phyloP scores from a whole-genome alignment of 2,797 vertebrate species.

The Anniella stebbinsi region DNA sequence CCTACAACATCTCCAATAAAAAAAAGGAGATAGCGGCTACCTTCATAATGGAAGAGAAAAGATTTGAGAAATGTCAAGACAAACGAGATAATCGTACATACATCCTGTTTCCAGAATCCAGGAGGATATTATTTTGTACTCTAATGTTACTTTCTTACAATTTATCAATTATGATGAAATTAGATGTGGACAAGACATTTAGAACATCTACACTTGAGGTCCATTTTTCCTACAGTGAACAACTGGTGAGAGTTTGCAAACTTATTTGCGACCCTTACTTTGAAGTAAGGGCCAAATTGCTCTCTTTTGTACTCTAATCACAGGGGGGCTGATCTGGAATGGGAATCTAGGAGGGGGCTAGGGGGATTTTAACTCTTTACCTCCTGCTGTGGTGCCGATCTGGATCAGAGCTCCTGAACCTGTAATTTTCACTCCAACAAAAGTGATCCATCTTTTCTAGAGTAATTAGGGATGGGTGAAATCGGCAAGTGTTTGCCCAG shows the following conservation, averaged over 20 bases:
- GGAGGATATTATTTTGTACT: neutral
- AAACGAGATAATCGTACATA: conserved; percentile 37
- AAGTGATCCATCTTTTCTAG: no score
- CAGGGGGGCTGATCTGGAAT: neutral
- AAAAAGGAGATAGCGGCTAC: conserved; percentile 12
- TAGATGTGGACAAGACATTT: conserved; percentile 1
- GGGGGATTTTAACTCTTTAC: no score
- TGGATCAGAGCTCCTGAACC: no score
- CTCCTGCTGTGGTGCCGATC: no score
- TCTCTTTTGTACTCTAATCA: no score
- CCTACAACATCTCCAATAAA: conserved; percentile 13
- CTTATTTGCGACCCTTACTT: neutral
- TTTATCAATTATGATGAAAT: conserved; percentile 28
- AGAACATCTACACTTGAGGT: neutral
- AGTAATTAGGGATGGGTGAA: no score
- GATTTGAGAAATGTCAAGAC: conserved; percentile 1
- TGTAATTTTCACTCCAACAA: no score
- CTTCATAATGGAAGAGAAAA: conserved; percentile 22
- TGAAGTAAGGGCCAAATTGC: no score
- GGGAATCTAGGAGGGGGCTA: neutral
- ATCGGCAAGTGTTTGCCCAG: no score
- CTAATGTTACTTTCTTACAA: conserved; percentile 31
- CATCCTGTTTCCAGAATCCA: neutral
- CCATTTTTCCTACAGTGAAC: conserved; percentile 13
- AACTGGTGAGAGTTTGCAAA: conserved; percentile 32